Conservation (phyloP, 2,113 vertebrate species). For the Melanocharis versteri region DNA sequence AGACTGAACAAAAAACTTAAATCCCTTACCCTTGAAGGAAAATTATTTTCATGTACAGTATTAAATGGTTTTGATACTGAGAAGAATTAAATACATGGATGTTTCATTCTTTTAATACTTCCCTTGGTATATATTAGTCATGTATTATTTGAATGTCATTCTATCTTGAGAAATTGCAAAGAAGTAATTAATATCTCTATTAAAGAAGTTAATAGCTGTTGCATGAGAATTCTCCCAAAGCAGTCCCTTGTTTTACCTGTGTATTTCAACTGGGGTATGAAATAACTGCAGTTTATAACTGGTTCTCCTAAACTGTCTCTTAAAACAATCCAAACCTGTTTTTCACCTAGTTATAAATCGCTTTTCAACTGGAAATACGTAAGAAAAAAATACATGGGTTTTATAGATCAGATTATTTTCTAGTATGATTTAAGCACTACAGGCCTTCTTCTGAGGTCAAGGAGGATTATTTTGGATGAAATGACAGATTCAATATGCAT, state of each 20-base stretch:
- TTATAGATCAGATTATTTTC: not conserved
- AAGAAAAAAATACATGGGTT: not conserved
- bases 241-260: not conserved
- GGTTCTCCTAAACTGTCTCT: not conserved
- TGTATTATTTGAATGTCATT: not conserved
- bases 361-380: not conserved
- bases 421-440: not conserved
- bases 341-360: not conserved
- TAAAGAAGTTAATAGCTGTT: constrained; percentile 25
- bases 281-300: not conserved
- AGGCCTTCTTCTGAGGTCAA: not conserved
- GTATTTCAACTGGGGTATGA: not conserved
- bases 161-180: not conserved
- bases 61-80: not conserved
- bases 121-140: not conserved
- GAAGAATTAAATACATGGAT: not conserved
- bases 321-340: not conserved
- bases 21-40: not conserved
- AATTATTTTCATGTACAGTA: not conserved
- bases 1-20: not conserved
- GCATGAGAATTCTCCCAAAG: not conserved
- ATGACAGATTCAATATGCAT: not conserved
- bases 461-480: constrained; percentile 1
- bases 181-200: constrained; percentile 39
- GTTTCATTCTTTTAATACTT: not conserved